phyloP scores from a whole-genome alignment of 2,113 vertebrate genomes.

The Vidua chalybeata region DNA sequence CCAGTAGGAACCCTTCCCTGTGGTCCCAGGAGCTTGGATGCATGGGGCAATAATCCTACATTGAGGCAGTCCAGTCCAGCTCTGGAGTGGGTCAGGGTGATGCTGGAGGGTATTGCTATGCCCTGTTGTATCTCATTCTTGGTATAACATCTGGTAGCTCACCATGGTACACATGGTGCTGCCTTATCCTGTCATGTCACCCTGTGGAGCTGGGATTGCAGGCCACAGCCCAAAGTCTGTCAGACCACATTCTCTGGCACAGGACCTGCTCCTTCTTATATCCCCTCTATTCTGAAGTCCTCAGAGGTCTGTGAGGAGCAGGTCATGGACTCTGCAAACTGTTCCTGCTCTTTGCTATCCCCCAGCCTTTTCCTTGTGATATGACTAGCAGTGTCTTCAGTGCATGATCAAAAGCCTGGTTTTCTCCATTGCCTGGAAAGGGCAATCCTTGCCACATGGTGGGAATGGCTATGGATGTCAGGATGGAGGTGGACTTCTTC shows the following conservation, averaged over 20 bases:
- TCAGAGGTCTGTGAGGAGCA: background rate
- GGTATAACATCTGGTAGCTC: background rate
- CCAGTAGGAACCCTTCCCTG: fast-evolving
- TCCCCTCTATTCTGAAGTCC: background rate
- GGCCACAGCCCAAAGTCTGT: background rate
- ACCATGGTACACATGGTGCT: fast-evolving
- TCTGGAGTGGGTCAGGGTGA: background rate
- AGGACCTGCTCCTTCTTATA: background rate
- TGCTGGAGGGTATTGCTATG: background rate
- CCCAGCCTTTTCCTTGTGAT: background rate
- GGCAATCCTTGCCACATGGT: background rate
- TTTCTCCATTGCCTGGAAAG: background rate
- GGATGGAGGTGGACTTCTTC: background rate
- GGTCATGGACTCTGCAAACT: fast-evolving
- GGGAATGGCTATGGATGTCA: background rate
- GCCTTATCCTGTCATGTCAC: background rate
- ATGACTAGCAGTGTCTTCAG: background rate
- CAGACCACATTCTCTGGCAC: background rate
- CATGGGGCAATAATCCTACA: fast-evolving
- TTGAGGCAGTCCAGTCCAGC: background rate
- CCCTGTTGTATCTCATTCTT: background rate
- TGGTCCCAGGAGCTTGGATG: background rate
- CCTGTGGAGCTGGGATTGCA: background rate
- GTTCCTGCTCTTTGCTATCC: background rate
- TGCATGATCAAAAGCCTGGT: background rate